Base-by-base conservation (phyloP, 2,113 vertebrate species). In the Poeciliopsis turrubarensis region DNA sequence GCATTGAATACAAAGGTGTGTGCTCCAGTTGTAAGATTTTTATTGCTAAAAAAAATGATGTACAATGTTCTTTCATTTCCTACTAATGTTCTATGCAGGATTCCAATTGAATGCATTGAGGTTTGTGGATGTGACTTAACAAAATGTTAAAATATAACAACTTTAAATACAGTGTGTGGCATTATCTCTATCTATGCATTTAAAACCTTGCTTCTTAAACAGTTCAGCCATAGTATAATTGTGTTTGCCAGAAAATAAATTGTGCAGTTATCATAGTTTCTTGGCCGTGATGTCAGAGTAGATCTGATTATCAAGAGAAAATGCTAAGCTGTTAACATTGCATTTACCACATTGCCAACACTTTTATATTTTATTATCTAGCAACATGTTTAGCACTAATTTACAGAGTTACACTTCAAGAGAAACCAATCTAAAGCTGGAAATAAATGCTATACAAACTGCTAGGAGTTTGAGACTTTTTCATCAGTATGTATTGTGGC, bases 321-420 rank as follows among this genome's bases (percentile, higher is more conserved):
- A 44, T 27, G 27, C 60, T 60, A 27, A 8, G 27, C 61, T 54
- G 34, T 47, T 26, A 70, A 70, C 63, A 37, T 34, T 77, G 31
- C 64, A 32, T 44, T 62, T 26, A 67, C 22, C 27, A 67, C 19
- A 41, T 26, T 89, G 61, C 76, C 60, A 29, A 34, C 4, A 27
- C 19, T 26, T 70, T 72, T 37, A 37, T 60, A 67, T 70, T 44
- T 71, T 61, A 72, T 60, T 60, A 39, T 65, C 34, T 57, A 41
- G 47, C 64, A 60, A 44, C 37, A 27, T 76, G 39, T 75, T 47
- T 73, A 41, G 8, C 54, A 66, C 72, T 62, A 77, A 80, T 80
- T 70, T 65, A 67, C 63, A 63, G 63, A 29, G 57, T 81, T 34
- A 75, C 69, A 70, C 62, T 67, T 31, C 34, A 64, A 11, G n/a